Evolutionary conservation across 2,113 vertebrate species (phyloP).

Genomic region (Leucosticte australis): DNA sequence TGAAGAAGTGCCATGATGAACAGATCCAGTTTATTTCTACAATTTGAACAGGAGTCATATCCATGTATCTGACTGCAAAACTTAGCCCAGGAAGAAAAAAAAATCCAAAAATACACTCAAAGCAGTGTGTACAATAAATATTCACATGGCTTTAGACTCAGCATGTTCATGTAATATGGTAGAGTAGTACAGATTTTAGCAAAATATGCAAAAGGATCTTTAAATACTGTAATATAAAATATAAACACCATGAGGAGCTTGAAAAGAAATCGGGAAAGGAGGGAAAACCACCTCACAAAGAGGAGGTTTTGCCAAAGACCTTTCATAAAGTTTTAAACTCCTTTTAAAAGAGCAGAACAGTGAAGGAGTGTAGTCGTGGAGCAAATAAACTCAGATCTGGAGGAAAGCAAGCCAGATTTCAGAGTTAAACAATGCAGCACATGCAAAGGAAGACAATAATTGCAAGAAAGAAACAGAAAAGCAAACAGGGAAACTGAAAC

Average conservation of each 20-base stretch:
- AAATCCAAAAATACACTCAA: background rate
- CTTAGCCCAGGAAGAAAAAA: background rate
- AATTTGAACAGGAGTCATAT: background rate
- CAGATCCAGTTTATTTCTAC: background rate
- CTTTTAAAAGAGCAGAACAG: background rate
- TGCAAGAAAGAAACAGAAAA: background rate
- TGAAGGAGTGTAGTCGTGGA: background rate
- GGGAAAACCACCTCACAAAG: background rate
- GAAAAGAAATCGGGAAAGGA: background rate
- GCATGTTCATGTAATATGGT: too few species aligned
- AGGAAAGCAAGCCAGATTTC: background rate
- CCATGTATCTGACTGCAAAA: background rate
- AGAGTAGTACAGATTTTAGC: background rate
- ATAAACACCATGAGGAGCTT: background rate
- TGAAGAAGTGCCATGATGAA: background rate
- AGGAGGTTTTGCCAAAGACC: background rate
- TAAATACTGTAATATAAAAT: background rate
- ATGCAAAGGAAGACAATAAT: background rate
- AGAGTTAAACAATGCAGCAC: background rate
- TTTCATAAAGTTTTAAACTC: background rate
- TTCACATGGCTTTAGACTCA: background rate
- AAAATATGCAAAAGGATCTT: background rate
- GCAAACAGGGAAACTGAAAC: background rate
- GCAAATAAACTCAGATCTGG: background rate
- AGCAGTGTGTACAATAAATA: background rate